Evolutionary conservation across 2,888 invertebrate genomes (phyloP).

Genomic region (Amitus sp.): DNA sequence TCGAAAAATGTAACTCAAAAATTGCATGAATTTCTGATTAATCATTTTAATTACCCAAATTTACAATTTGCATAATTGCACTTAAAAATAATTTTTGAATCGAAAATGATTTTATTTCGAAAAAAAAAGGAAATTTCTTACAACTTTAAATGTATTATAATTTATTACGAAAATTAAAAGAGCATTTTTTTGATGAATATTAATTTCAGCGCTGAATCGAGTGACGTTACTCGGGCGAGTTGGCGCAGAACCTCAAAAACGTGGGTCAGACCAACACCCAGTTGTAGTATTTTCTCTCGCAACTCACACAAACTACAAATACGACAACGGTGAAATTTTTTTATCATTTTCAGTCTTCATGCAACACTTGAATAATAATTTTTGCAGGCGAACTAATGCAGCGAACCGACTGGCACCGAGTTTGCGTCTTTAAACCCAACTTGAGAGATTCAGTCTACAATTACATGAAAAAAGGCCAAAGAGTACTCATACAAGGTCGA

Average conservation of each 20-base stretch:
- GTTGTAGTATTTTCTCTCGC: slow-evolving; percentile 90
- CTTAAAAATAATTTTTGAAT: no score
- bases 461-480: slow-evolving; percentile 86
- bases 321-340: slow-evolving; percentile 64
- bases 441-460: slow-evolving; percentile 82
- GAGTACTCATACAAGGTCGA: slow-evolving; percentile 84
- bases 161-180: no score
- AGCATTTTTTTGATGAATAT: background rate
- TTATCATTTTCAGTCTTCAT: no score
- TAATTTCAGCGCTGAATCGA: slow-evolving; percentile 78
- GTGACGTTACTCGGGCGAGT: slow-evolving; percentile 88
- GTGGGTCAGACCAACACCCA: slow-evolving; percentile 84
- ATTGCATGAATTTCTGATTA: no score
- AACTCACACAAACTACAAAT: slow-evolving; percentile 86
- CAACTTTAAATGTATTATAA: no score
- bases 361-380: background rate
- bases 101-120: no score
- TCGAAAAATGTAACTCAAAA: no score
- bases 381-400: slow-evolving; percentile 78
- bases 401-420: slow-evolving; percentile 91
- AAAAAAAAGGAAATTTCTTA: no score
- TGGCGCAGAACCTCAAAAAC: slow-evolving; percentile 87
- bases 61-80: no score
- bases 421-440: slow-evolving; percentile 86
- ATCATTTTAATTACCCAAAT: no score